phyloP scores from a whole-genome alignment of 2,888 invertebrate species.

The Cremastinae sp. region DNA sequence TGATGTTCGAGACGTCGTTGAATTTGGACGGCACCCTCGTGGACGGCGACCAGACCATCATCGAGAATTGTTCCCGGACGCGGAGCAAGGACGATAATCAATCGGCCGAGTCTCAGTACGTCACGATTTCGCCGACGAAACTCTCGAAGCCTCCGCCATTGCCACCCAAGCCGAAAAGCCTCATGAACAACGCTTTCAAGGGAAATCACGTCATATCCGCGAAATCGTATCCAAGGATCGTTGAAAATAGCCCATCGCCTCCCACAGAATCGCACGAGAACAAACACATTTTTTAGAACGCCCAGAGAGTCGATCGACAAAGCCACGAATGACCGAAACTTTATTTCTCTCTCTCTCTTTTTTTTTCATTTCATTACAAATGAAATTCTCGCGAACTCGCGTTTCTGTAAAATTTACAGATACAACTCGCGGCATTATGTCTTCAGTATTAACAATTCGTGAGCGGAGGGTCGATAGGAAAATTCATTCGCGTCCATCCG shows the following conservation, averaged over 20 bases:
- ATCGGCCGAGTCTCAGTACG: slow-evolving; percentile 62
- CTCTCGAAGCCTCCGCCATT: slow-evolving; percentile 85
- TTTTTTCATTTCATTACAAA: slow-evolving; percentile 24
- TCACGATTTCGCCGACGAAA: slow-evolving; percentile 68
- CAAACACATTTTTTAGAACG: slow-evolving; percentile 70
- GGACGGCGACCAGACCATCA: slow-evolving; percentile 75
- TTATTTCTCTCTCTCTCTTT: background rate
- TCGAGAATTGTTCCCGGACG: slow-evolving; percentile 71
- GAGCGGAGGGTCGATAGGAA: background rate
- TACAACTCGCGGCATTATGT: slow-evolving; percentile 5
- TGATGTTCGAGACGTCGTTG: slow-evolving; percentile 70
- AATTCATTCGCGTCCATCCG: background rate
- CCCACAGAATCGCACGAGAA: slow-evolving; percentile 67
- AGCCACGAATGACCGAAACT: background rate
- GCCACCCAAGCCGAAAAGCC: slow-evolving; percentile 89
- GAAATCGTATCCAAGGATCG: slow-evolving; percentile 72
- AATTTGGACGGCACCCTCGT: slow-evolving; percentile 73
- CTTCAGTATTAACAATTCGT: slow-evolving; percentile 43
- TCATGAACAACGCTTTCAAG: slow-evolving; percentile 81
- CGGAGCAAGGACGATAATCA: slow-evolving; percentile 58
- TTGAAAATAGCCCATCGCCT: slow-evolving; percentile 66
- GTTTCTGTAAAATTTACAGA: too few species aligned
- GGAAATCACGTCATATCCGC: slow-evolving; percentile 71
- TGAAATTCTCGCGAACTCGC: slow-evolving; percentile 20
- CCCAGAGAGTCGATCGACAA: too few species aligned